phyloP scores from a whole-genome alignment of 2,113 vertebrate genomes.

The Asarcornis scutulata region DNA sequence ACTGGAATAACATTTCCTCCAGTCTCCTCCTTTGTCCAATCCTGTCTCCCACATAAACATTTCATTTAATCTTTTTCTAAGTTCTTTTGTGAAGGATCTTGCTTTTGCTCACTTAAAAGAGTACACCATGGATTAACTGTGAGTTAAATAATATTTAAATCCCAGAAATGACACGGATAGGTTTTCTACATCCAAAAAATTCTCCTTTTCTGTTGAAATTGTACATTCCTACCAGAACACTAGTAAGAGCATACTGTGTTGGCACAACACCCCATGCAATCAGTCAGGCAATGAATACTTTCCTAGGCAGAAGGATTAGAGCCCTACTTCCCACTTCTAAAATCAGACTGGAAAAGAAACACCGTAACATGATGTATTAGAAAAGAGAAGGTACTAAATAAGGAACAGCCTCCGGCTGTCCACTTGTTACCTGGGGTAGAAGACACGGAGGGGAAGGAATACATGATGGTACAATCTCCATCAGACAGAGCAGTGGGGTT shows the following conservation, averaged over 20 bases:
- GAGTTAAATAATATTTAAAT: background rate
- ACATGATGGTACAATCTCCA: fast-evolving
- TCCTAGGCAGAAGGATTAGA: background rate
- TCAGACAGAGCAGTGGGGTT: fast-evolving
- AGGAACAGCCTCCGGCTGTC: background rate
- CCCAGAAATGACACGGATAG: background rate
- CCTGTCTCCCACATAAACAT: background rate
- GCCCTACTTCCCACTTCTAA: background rate
- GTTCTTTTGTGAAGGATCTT: background rate
- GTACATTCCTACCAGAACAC: background rate
- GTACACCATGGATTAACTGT: background rate
- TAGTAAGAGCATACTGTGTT: background rate
- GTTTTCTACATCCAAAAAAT: background rate
- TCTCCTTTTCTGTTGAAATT: background rate
- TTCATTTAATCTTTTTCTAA: background rate
- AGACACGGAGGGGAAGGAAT: fast-evolving
- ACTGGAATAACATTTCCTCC: background rate
- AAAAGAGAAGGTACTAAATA: background rate
- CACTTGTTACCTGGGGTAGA: fast-evolving
- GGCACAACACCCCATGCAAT: background rate
- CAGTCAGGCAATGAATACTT: background rate
- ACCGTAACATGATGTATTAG: background rate
- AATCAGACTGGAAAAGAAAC: background rate
- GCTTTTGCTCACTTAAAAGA: background rate
- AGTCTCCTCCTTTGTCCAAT: background rate